Evolutionary conservation across 2,888 invertebrate species (phyloP).

Genomic region (Drosophila maculinotata): DNA sequence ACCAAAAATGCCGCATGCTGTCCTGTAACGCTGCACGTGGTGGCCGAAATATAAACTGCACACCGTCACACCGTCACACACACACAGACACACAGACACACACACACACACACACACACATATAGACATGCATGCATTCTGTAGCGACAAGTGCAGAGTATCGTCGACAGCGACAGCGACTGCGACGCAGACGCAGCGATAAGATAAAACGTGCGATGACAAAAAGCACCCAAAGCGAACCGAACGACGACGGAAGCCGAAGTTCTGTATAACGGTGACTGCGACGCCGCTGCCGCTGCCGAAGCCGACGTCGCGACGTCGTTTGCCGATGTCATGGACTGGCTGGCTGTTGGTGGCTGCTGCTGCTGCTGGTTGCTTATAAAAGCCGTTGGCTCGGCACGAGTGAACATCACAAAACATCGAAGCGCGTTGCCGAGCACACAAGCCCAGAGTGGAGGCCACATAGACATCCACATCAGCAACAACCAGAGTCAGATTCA

Average conservation of each 20-base stretch:
- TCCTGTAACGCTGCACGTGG: conserved; percentile 68
- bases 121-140: conserved; percentile 29
- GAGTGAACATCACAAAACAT: conserved; percentile 74
- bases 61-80: conserved; percentile 48
- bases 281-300: conserved; percentile 28
- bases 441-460: conserved; percentile 46
- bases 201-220: conserved; percentile 73
- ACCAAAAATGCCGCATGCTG: conserved; percentile 78
- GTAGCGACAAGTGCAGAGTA: conserved; percentile 52
- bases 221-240: conserved; percentile 75
- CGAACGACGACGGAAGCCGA: conserved; percentile 35
- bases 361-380: conserved; percentile 45
- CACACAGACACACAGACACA: conserved; percentile 23
- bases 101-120: conserved; percentile 26
- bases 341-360: conserved; percentile 24
- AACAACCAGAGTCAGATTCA: conserved; percentile 24
- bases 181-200: conserved; percentile 55
- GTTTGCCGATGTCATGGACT: conserved; percentile 11
- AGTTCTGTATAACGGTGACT: conserved; percentile 8
- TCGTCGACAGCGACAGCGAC: conserved; percentile 43
- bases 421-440: conserved; percentile 76
- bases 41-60: conserved; percentile 66
- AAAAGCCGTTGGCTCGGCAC: conserved; percentile 63
- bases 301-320: conserved; percentile 14
- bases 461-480: conserved; percentile 20